Base-by-base conservation (phyloP, 2,797 vertebrate species). In the Chanos chanos region DNA sequence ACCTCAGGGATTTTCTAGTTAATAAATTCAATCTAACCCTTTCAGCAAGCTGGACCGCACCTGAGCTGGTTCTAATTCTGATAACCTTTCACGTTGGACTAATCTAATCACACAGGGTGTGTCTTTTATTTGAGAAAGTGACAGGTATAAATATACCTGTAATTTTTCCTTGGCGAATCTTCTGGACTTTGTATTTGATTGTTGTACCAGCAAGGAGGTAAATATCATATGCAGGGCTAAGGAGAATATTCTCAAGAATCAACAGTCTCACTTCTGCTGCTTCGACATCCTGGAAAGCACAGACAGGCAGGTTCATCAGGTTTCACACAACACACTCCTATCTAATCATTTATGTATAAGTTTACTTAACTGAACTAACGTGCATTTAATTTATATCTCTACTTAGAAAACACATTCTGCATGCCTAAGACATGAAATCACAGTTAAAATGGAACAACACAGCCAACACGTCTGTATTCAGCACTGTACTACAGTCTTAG, bases 191-290 rank as follows among this genome's bases (percentile, higher is more conserved):
- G 83, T 98, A 99, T 44, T 74, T 85, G 69, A 98, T 84, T 47
- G 92, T 91, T 1, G 94, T 94, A 74, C 95, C 93, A 12, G 89
- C 91, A 72, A 99, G 72, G 58, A 99, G 84, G 85, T 97, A 96
- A 64, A 98, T 75, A 5, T 97, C 93, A 7, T 86, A 88, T 0
- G 92, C 89, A 1, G 97, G 97, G 72, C 88, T 93, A 74, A 99
- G 84, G 70, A 99, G 89, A 70, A 98, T 94, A 79, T 98, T 99
- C 85, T 99, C 97, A 74, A 99, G 83, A 78, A 98, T 96, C 80
- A 99, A 87, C 43, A 99, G 85, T 44, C 87, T 87, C 64, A 99
- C 93, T 77, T 98, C 95, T 0, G 97, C 94, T 25, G 95, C 92
- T 10, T 66, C 89, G 15, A 99, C 94, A 44, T 93, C 89, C 97